A percentile compares a stretch with the other conserved stretches of the same genome.
Conservation (phyloP, 1,140 invertebrate species). For the Aphis craccivora region DNA sequence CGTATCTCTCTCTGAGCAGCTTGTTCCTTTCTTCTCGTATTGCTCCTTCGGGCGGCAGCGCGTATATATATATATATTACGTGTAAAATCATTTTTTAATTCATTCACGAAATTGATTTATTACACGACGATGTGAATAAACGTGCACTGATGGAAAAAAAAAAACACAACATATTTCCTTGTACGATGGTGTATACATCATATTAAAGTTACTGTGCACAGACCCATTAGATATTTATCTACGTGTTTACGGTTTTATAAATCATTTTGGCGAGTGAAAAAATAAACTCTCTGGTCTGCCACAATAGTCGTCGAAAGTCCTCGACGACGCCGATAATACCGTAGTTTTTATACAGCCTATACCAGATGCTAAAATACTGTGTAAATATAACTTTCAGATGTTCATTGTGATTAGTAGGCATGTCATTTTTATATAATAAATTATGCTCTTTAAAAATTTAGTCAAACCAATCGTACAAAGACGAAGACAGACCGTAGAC, state of each 20-base stretch:
- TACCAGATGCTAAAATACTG: not conserved
- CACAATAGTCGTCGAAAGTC: not conserved
- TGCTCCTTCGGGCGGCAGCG: not conserved
- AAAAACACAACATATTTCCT: not conserved
- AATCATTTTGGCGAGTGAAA: not conserved
- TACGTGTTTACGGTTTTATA: not conserved
- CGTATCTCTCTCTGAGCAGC: not conserved
- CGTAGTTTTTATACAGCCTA: not conserved
- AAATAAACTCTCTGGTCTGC: not conserved
- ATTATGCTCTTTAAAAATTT: no score
- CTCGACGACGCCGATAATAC: not conserved
- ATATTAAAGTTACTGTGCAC: not conserved
- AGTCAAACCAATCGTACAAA: no score
- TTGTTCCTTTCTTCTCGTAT: slow-evolving; percentile 5
- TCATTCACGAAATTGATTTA: slow-evolving; percentile 45
- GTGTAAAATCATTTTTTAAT: slow-evolving; percentile 35
- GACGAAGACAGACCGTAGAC: no score
- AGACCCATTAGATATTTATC: not conserved
- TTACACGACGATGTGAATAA: slow-evolving; percentile 2
- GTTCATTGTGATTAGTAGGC: not conserved
- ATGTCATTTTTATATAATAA: no score
- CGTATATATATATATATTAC: not conserved
- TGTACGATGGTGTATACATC: not conserved
- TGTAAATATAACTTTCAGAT: not conserved
- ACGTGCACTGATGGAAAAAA: not conserved